Evolutionary conservation across 2,888 invertebrate genomes (phyloP).

Genomic region (Drosophila macrospina): DNA sequence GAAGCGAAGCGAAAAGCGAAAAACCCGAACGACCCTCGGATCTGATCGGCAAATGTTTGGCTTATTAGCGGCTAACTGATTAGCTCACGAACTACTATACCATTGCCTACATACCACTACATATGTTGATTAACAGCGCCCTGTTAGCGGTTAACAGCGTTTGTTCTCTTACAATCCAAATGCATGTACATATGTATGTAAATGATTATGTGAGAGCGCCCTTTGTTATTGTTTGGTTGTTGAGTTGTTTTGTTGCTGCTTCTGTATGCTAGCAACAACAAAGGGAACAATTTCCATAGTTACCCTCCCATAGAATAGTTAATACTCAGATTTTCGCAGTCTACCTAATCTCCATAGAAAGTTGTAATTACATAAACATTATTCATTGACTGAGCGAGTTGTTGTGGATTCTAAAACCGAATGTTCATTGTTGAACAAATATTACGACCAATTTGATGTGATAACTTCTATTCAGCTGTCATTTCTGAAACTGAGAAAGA

Average conservation of each 20-base stretch:
- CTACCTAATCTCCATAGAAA: slow-evolving; percentile 31
- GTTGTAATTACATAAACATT: slow-evolving; percentile 72
- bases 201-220: slow-evolving; percentile 7
- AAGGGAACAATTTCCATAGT: slow-evolving; percentile 30
- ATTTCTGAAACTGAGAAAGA: slow-evolving; percentile 5
- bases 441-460: slow-evolving; percentile 9
- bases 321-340: slow-evolving; percentile 26
- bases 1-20: slow-evolving; percentile 53
- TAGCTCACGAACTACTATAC: slow-evolving; percentile 26
- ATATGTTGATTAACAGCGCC: slow-evolving; percentile 19
- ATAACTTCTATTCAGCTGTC: slow-evolving; percentile 1
- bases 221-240: slow-evolving; percentile 12
- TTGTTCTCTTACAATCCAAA: slow-evolving; percentile 6
- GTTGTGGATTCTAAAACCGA: slow-evolving; percentile 3
- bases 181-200: not conserved
- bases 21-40: slow-evolving; percentile 43
- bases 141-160: slow-evolving; percentile 24
- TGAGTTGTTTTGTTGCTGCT: slow-evolving; percentile 13
- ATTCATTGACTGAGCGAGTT: slow-evolving; percentile 27
- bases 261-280: slow-evolving; percentile 35
- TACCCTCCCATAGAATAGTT: slow-evolving; percentile 12
- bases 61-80: slow-evolving; percentile 55
- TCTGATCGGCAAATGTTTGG: slow-evolving; percentile 49
- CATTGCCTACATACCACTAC: not conserved
- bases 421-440: slow-evolving; percentile 26